A percentile compares a stretch with the other conserved stretches of the same genome.
Evolutionary conservation across 2,113 vertebrate genomes (phyloP).

Genomic region (Mesocricetus auratus): DNA sequence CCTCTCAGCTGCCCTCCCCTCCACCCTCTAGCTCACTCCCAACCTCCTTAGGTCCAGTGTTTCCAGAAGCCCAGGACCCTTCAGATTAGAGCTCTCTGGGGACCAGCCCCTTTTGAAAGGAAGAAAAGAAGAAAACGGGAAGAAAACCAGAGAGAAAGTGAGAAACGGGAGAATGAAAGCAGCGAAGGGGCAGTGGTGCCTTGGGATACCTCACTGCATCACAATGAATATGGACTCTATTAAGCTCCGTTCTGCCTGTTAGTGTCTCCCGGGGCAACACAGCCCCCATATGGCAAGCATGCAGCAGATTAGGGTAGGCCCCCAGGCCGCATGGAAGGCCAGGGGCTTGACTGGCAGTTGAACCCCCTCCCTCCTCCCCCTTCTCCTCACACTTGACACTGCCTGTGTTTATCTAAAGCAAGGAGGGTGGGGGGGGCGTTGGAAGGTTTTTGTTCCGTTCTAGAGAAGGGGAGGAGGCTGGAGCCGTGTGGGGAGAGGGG

Average conservation of each 20-base stretch:
- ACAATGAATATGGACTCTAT: constrained; percentile 99
- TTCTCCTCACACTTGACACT: constrained; percentile 98
- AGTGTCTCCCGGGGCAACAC: constrained; percentile 98
- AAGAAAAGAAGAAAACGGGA: constrained; percentile 78
- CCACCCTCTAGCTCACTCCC: constrained; percentile 11
- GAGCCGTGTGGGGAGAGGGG: constrained; percentile 64
- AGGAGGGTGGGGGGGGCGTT: constrained; percentile 85
- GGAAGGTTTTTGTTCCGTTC: constrained; percentile 89
- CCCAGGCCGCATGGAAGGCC: constrained; percentile 88
- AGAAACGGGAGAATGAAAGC: constrained; percentile 87
- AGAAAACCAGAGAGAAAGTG: constrained; percentile 85
- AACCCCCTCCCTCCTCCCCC: constrained; percentile 88
- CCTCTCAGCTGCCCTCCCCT: constrained; percentile 64
- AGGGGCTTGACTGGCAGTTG: constrained; percentile 93
- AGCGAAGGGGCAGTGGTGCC: constrained; percentile 93
- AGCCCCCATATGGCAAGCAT: constrained; percentile 98
- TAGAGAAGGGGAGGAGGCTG: constrained; percentile 82
- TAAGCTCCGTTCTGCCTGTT: constrained; percentile 99
- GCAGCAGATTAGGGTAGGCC: constrained; percentile 94
- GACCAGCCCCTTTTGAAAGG: constrained; percentile 84
- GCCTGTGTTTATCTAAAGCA: constrained; percentile 99
- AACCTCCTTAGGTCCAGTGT: constrained; percentile 66
- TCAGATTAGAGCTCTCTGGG: constrained; percentile 86
- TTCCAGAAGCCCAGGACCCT: constrained; percentile 80
- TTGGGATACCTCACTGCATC: constrained; percentile 96